Evolutionary conservation across 2,888 invertebrate genomes (phyloP).

Genomic region (Dryobota labecula): DNA sequence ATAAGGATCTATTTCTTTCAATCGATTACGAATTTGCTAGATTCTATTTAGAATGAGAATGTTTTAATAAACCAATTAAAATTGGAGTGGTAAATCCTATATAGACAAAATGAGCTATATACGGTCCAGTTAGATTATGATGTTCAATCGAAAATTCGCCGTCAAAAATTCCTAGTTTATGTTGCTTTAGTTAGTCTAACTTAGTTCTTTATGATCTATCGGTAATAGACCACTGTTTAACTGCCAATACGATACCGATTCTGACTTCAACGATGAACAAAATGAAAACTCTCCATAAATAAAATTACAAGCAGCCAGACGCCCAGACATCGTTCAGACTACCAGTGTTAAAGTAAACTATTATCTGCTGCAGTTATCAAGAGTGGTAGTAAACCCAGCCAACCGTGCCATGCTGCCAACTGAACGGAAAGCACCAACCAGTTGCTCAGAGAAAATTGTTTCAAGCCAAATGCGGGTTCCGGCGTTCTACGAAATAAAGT

Average conservation of each 20-base stretch:
- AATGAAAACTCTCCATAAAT: slow-evolving; percentile 6
- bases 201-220: not conserved
- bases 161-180: not conserved
- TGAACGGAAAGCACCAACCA: slow-evolving; percentile 42
- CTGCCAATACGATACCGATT: not conserved
- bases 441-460: slow-evolving; percentile 40
- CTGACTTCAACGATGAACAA: not conserved
- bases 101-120: not conserved
- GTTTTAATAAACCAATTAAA: not conserved
- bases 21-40: not conserved
- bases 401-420: slow-evolving; percentile 36
- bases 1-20: not conserved
- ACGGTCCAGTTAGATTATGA: not conserved
- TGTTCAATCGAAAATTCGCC: not conserved
- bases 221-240: not conserved
- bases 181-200: not conserved
- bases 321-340: slow-evolving; percentile 14
- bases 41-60: not conserved
- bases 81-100: not conserved
- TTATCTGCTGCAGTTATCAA: slow-evolving; percentile 61
- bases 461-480: slow-evolving; percentile 53
- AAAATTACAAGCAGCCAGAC: slow-evolving; percentile 14
- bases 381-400: slow-evolving; percentile 59
- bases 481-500: slow-evolving; percentile 21
- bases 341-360: slow-evolving; percentile 25